Base-by-base conservation (phyloP, 2,888 invertebrate species). In the Nomada lathburiana region DNA sequence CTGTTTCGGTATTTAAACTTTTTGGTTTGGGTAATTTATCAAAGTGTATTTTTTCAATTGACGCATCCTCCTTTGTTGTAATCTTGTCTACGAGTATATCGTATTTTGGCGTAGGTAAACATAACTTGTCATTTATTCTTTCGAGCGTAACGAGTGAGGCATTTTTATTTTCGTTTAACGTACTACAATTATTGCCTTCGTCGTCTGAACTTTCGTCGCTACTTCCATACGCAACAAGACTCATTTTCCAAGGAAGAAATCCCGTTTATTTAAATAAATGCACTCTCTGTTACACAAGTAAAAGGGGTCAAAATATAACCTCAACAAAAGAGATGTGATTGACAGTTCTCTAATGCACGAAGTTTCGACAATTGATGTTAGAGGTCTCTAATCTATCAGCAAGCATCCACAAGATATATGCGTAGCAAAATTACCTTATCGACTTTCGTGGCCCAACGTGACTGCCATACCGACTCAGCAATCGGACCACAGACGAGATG, bases 21-120 rank as follows among this genome's bases (percentile, higher is more conserved):
- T 94, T 93, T 2, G 96, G 96, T 85, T 94, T 94, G 20, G 96
- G 96, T 59, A 96, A 90, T 57, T 67, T 62, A 90, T 90, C 81
- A 70, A 92, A 92, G 89, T 93, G 81, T 86, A 89, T 83, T 73
- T 65, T 85, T 23, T 62, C 57, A 11, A 60, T 68, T 4, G 64
- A 50, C 52, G 23, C 62, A 11, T 69, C 59, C n/a, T 16, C 29
- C 4, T 68, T 29, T 29, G 1, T 7, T 55, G 5, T 11, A 11
- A 9, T 2, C 13, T 71, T 18, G 62, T 68, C 10, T 9, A 9
- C 16, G 0, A 59, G 10, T 5, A 36, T 63, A 20, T 67, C 9
- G 16, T 84, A 50, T 84, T 91, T 91, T 0, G 94, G 94, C 76
- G 89, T 84, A 36, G 94, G 94, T 23, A 89, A 81, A 57, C 67